Evolutionary conservation across 2,797 vertebrate genomes (phyloP), one percentile per base, ranked within the genome.

Genomic region (Enteromius mattozi): DNA sequence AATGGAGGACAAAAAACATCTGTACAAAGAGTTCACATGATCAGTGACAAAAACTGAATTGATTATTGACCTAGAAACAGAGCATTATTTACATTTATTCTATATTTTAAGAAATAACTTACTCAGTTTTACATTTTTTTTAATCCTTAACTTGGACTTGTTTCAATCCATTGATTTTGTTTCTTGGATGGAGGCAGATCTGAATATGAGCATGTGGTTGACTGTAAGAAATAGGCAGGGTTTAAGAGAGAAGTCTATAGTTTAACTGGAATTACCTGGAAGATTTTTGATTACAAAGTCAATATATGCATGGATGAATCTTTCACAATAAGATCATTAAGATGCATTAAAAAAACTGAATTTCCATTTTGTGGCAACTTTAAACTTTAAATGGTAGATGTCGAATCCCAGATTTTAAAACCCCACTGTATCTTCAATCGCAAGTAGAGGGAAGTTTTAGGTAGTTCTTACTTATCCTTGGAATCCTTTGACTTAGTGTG

Each of bases 391-490:
- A 59, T 24, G 9, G 3, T 63, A 19, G 45, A 33, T 35, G 33
- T 21, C 9, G 17, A 70, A 70, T 45, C n/a, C 2, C 3, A 42
- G 2, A 7, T 56, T 37, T 76, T 56, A 40, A 14, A 76, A 56
- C 33, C 30, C 51, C 2, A 56, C 21, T 37, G 21, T 59, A 10
- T 76, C 30, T 56, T 14, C n/a, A 17, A 40, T 17, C 13, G 12
- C 21, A 76, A 65, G 2, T 8, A 83, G 19, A 19, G n/a, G 30
- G 8, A 70, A 17, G 21, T 74, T 83, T 61, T 47, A 82, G 42
- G 33, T 1, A 27, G 56, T 76, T 78, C 96, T 96, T 94, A 99
- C 97, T 96, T 98, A 91, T 98, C 97, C 87, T 96, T 96, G 40
- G 90, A 85, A 35, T 96, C 96, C 89, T 96, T 96, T 37, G 92